phyloP scores from a whole-genome alignment of 2,113 vertebrate genomes.

The Istiophorus platypterus region DNA sequence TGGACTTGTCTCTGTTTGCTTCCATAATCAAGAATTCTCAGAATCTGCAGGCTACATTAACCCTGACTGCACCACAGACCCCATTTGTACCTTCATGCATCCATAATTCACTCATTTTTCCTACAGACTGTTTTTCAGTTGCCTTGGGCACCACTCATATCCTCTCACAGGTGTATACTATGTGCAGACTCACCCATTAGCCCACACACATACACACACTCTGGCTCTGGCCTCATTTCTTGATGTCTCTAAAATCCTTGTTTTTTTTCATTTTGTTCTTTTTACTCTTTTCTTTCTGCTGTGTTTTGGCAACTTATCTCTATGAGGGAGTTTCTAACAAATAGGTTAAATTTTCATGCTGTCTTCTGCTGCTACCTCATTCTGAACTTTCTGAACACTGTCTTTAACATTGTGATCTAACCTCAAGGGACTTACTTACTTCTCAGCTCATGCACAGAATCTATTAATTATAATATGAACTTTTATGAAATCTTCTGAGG shows the following conservation, averaged over 20 bases:
- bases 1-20: conserved; percentile 53
- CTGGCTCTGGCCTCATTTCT: conserved; percentile 6
- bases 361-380: not conserved
- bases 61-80: conserved; percentile 52
- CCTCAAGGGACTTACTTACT: conserved; percentile 28
- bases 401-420: conserved; percentile 3
- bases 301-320: conserved; percentile 1
- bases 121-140: conserved; percentile 36
- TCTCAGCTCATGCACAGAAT: conserved; percentile 1
- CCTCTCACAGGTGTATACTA: conserved; percentile 58
- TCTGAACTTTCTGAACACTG: conserved; percentile 19
- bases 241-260: conserved; percentile 14
- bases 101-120: conserved; percentile 67
- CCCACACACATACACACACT: conserved; percentile 25
- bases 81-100: conserved; percentile 64
- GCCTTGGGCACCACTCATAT: conserved; percentile 52
- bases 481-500: conserved; percentile 22
- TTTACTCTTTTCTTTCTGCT: not conserved
- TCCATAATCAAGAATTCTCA: conserved; percentile 66
- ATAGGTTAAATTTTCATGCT: not conserved
- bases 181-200: conserved; percentile 36
- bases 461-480: conserved; percentile 29
- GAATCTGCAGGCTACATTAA: conserved; percentile 66
- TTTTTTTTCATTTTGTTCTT: conserved; percentile 9
- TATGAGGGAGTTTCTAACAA: not conserved